Percentiles rank a stretch among this genome's conserved stretches.
Conservation (phyloP, 2,888 invertebrate species). For the Adelphocoris suturalis region DNA sequence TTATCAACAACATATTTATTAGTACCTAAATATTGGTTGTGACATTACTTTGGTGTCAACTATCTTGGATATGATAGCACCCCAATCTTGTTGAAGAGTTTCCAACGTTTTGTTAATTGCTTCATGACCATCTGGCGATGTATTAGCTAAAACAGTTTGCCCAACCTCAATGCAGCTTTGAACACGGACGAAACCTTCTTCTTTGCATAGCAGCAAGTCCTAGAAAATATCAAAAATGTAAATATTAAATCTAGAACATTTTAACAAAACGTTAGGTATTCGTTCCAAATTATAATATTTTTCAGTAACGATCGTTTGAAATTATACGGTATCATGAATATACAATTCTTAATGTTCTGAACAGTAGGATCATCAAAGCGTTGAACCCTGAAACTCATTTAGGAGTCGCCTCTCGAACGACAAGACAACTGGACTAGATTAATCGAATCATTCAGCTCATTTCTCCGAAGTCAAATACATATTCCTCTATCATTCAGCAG, state of each 20-base stretch:
- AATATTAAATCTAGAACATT: neutral
- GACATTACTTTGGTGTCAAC: slow-evolving; percentile 87
- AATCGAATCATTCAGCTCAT: too few relatives aligned
- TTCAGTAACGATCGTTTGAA: too few relatives aligned
- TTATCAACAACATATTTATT: neutral
- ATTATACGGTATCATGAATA: too few relatives aligned
- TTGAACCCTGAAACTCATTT: too few relatives aligned
- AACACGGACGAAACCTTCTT: slow-evolving; percentile 93
- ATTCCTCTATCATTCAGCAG: too few relatives aligned
- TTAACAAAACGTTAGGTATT: too few relatives aligned
- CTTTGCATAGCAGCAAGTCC: slow-evolving; percentile 93
- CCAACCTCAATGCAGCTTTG: slow-evolving; percentile 94
- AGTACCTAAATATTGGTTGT: neutral
- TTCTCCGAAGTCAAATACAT: too few relatives aligned
- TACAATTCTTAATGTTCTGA: too few relatives aligned
- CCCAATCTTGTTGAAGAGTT: slow-evolving; percentile 94
- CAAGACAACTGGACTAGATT: too few relatives aligned
- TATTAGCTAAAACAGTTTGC: slow-evolving; percentile 93
- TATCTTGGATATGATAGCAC: slow-evolving; percentile 90
- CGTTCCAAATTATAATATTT: too few relatives aligned
- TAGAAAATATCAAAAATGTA: slow-evolving; percentile 78
- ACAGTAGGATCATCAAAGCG: too few relatives aligned
- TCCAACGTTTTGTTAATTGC: slow-evolving; percentile 90
- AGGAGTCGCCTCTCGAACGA: too few relatives aligned
- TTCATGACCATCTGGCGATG: slow-evolving; percentile 92